Evolutionary conservation across 2,113 vertebrate genomes (phyloP), one percentile per base, ranked within the genome.

Genomic region (Cyrtonyx montezumae): DNA sequence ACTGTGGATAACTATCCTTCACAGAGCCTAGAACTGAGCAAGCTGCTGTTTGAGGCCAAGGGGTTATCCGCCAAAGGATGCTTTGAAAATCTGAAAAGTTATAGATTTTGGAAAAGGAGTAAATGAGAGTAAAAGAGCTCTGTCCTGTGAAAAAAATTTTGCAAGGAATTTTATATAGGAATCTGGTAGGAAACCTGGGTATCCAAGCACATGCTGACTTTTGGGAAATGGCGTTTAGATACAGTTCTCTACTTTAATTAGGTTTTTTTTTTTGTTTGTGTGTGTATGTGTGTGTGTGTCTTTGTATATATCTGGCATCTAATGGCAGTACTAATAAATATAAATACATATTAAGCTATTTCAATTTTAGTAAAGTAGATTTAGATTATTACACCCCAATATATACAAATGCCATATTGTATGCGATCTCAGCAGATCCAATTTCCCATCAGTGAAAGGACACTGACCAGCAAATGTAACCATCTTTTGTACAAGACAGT

Each of bases 371-470:
- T 49, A 1, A 58, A 13, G 48, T 53, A 15, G 6, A 36, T 36
- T 91, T 84, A 40, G 13, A 32, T 55, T 43, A 59, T 32, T 9
- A 66, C 8, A 26, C 30, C 43, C 22, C 25, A 28, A 70, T 75
- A 43, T 61, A 59, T 5, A n/a, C 26, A 66, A 34, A 28, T 84
- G 81, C 89, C 67, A 62, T 74, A 45, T 36, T 51, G 81, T 68
- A 26, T 13, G 37, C 30, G 62, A 17, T 92, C 87, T 95, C 63
- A 74, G 80, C 92, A 95, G 70, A n/a, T 89, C 58, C 69, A 67
- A 68, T 45, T 81, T 87, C 67, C 58, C 87, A 30, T 76, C 22
- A 46, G 59, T 73, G 80, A 79, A 97, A 92, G 78, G 69, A 90
- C 23, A 19, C 16, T 34, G 80, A 77, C 73, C 74, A 85, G 76